A percentile compares a stretch with the other conserved stretches of the same genome.
Conservation (phyloP, 2,113 vertebrate species). For the Oryzias woworae region DNA sequence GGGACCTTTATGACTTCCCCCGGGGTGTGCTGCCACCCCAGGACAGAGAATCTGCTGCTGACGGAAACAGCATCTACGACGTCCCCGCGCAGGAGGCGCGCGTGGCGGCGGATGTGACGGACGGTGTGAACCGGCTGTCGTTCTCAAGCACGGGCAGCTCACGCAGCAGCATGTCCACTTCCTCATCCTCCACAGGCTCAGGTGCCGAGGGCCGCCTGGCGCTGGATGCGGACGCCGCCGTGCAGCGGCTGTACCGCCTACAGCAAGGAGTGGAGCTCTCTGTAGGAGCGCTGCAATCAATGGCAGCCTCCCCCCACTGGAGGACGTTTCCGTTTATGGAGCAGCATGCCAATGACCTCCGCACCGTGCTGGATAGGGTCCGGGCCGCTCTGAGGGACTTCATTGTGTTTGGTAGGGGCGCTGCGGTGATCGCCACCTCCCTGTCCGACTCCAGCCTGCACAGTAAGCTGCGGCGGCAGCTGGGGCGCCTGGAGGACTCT, state of each 20-base stretch:
- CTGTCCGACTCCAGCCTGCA: conserved; percentile 83
- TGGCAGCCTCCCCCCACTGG: conserved; percentile 84
- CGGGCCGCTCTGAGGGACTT: conserved; percentile 81
- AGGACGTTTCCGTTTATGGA: conserved; percentile 87
- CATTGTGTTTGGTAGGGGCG: conserved; percentile 84
- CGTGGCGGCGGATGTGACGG: conserved; percentile 79
- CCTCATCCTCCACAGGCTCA: conserved; percentile 87
- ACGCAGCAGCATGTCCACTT: conserved; percentile 94
- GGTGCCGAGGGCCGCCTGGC: conserved; percentile 72
- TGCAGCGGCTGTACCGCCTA: conserved; percentile 82
- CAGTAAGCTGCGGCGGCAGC: conserved; percentile 86
- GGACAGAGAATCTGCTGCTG: conserved; percentile 51
- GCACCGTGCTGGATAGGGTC: conserved; percentile 81
- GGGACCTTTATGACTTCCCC: conserved; percentile 89
- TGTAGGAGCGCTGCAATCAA: conserved; percentile 76
- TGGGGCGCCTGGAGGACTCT: conserved; percentile 91
- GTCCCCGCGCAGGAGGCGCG: conserved; percentile 80
- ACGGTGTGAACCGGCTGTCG: conserved; percentile 91
- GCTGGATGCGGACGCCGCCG: conserved; percentile 84
- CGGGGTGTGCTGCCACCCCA: conserved; percentile 79
- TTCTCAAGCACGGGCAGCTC: conserved; percentile 95
- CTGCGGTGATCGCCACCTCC: conserved; percentile 80
- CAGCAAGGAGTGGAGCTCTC: conserved; percentile 84
- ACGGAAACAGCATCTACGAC: conserved; percentile 82
- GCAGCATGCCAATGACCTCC: conserved; percentile 85